Percentiles rank a stretch among this genome's conserved stretches.
These are phyloP conservation scores for Hydropsyche betteni DNA, from an alignment of 2,888 invertebrate genomes.

Conservation along the genomic window DNA sequence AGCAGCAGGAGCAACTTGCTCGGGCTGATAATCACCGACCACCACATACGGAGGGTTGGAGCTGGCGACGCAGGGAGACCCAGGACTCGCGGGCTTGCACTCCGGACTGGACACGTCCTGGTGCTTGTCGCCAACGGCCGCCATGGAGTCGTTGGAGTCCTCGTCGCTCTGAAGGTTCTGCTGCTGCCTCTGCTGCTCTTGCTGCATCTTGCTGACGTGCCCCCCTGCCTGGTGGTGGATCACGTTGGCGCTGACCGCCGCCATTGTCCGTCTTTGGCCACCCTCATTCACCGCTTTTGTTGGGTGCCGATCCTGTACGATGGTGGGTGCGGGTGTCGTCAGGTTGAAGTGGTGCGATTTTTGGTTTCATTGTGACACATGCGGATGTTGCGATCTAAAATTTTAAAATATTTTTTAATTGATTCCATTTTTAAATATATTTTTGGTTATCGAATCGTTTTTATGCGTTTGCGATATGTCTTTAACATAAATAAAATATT, in stretches of 20 bases:
- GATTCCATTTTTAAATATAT: no score
- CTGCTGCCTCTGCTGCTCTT: slow-evolving; percentile 50
- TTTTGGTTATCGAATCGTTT: no score
- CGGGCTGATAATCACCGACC: slow-evolving; percentile 54
- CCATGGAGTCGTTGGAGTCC: slow-evolving; percentile 58
- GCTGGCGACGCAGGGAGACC: slow-evolving; percentile 54
- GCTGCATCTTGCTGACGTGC: slow-evolving; percentile 59
- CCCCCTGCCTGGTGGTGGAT: slow-evolving; percentile 58
- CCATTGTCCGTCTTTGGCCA: slow-evolving; percentile 55
- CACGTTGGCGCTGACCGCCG: slow-evolving; percentile 62
- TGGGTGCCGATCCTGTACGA: no score
- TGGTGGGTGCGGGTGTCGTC: no score
- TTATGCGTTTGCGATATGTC: no score
- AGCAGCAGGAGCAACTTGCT: slow-evolving; percentile 25
- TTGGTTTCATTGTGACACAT: no score
- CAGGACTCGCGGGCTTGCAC: slow-evolving; percentile 52
- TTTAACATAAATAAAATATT: no score
- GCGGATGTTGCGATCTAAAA: no score
- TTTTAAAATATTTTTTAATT: no score
- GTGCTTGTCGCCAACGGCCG: slow-evolving; percentile 39
- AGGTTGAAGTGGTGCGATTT: no score
- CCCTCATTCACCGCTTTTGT: slow-evolving; percentile 15
- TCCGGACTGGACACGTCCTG: slow-evolving; percentile 46
- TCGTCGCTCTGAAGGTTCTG: slow-evolving; percentile 59
- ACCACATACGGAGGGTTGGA: slow-evolving; percentile 59